Evolutionary conservation across 1,140 invertebrate genomes (phyloP).

Genomic region (Megalopta genalis): DNA sequence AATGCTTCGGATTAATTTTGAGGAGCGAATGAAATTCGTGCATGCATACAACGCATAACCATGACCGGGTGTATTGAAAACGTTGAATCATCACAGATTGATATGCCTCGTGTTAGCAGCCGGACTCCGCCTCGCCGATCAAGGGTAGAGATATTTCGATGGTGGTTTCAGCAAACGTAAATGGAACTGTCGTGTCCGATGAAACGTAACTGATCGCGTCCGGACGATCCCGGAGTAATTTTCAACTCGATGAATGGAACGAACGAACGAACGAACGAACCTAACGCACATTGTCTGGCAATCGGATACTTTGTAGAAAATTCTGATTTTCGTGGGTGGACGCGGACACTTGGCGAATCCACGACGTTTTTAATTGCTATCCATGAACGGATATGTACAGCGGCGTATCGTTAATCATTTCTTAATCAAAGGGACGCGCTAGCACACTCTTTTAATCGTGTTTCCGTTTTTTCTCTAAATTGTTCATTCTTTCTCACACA

Average conservation of each 20-base stretch:
- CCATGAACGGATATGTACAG: constrained; percentile 65
- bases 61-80: constrained; percentile 24
- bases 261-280: not conserved
- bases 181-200: constrained; percentile 6
- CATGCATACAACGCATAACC: constrained; percentile 1
- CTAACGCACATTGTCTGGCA: not conserved
- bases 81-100: constrained; percentile 57
- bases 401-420: constrained; percentile 31
- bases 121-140: constrained; percentile 6
- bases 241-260: too few relatives aligned
- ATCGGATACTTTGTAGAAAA: constrained; percentile 47
- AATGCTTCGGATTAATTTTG: constrained; percentile 5
- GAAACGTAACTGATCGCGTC: not conserved
- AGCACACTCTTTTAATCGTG: constrained; percentile 55
- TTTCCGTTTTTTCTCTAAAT: constrained; percentile 33
- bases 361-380: constrained; percentile 47
- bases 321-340: constrained; percentile 27
- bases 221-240: too few relatives aligned
- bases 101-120: constrained; percentile 51
- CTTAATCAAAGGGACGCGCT: constrained; percentile 38
- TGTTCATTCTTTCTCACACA: constrained; percentile 29
- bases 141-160: not conserved
- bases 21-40: not conserved
- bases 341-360: constrained; percentile 47
- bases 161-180: not conserved